A percentile compares a stretch with the other conserved stretches of the same genome.
Evolutionary conservation across 2,888 invertebrate species (phyloP).

Genomic region (Merodon equestris): DNA sequence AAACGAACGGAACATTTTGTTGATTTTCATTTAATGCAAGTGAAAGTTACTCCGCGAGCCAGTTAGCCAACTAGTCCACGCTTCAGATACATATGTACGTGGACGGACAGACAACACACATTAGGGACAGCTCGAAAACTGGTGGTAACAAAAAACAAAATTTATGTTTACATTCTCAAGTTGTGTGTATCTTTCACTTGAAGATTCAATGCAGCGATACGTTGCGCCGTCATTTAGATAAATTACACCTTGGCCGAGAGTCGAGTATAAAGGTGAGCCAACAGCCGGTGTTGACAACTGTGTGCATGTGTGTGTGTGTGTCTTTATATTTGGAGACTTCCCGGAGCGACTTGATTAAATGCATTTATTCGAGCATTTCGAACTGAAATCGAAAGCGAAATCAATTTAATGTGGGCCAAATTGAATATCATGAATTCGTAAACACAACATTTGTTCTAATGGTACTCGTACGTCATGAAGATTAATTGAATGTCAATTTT

Average conservation of each 20-base stretch:
- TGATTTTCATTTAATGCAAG: conserved; percentile 72
- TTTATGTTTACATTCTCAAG: conserved; percentile 59
- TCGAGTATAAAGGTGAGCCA: too few relatives aligned
- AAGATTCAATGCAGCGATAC: conserved; percentile 62
- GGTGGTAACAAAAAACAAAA: conserved; percentile 34
- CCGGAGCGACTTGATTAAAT: conserved; percentile 31
- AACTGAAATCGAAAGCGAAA: conserved; percentile 68
- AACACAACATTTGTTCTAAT: conserved; percentile 2
- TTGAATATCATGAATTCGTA: conserved; percentile 37
- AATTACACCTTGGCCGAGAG: conserved; percentile 30
- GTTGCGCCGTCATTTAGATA: conserved; percentile 49
- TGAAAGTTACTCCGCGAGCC: conserved; percentile 73
- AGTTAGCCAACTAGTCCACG: neutral
- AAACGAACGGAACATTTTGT: conserved; percentile 65
- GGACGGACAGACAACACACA: conserved; percentile 17
- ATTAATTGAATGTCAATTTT: conserved; percentile 41
- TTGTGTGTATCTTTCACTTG: conserved; percentile 64
- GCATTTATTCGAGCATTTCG: conserved; percentile 21
- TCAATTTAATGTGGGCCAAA: conserved; percentile 59
- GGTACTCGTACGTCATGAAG: neutral
- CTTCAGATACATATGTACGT: conserved; percentile 14
- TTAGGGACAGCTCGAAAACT: conserved; percentile 38
- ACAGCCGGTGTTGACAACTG: neutral
- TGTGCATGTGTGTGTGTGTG: conserved; percentile 7
- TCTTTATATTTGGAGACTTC: too few relatives aligned